Conservation (phyloP, 2,113 vertebrate species). For the Proterorhinus semilunaris region DNA sequence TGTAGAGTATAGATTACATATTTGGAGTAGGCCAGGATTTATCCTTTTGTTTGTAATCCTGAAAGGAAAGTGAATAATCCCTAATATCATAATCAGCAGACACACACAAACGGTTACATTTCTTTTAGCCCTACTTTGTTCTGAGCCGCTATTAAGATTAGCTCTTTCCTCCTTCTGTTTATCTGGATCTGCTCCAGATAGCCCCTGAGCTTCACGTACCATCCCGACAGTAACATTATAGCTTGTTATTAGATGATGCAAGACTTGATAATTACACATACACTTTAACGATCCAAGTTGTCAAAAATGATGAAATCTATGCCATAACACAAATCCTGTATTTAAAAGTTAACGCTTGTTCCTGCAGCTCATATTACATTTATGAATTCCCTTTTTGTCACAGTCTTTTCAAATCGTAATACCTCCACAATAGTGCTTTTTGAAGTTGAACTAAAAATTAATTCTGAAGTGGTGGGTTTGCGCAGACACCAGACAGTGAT, state of each 20-base stretch:
- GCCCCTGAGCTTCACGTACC: slow-evolving; percentile 29
- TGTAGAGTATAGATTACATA: slow-evolving; percentile 48
- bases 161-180: slow-evolving; percentile 9
- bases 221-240: slow-evolving; percentile 26
- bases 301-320: background rate
- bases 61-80: slow-evolving; percentile 56
- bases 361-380: background rate
- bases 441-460: slow-evolving; percentile 6
- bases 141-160: slow-evolving; percentile 19
- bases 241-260: slow-evolving; percentile 21
- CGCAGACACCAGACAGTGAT: slow-evolving; percentile 1
- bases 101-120: slow-evolving; percentile 40
- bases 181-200: slow-evolving; percentile 30
- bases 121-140: slow-evolving; percentile 33
- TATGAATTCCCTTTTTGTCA: background rate
- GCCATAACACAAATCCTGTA: background rate
- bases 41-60: slow-evolving; percentile 54
- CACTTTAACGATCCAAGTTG: background rate
- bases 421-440: slow-evolving; percentile 2
- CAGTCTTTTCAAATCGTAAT: background rate
- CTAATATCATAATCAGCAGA: slow-evolving; percentile 19
- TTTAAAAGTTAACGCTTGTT: background rate
- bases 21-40: slow-evolving; percentile 54
- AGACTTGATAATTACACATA: background rate
- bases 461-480: background rate